Percentiles rank a stretch among this genome's conserved stretches.
phyloP scores from a whole-genome alignment of 2,888 invertebrate genomes.

The Pterostichus madidus region DNA sequence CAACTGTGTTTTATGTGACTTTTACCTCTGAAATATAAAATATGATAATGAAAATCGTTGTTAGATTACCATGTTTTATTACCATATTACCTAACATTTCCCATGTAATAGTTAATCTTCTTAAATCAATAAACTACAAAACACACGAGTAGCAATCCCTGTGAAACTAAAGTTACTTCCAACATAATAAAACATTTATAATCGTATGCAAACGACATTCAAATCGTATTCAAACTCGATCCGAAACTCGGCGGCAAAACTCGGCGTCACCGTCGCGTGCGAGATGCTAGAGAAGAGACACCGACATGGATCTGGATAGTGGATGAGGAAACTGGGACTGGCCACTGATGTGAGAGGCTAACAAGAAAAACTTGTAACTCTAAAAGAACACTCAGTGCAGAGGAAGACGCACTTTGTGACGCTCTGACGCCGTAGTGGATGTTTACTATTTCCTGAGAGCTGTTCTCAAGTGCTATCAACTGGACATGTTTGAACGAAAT shows the following conservation, averaged over 20 bases:
- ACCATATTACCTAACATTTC: conserved; percentile 39
- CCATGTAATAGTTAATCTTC: conserved; percentile 44
- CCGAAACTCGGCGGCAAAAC: conserved; percentile 36
- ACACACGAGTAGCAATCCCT: conserved; percentile 46
- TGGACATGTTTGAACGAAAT: conserved; percentile 17
- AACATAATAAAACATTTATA: conserved; percentile 67
- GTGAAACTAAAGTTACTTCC: conserved; percentile 58
- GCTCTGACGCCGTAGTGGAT: not conserved
- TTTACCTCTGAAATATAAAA: conserved; percentile 37
- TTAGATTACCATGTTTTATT: conserved; percentile 40
- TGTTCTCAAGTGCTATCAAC: conserved; percentile 18
- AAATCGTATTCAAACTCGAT: conserved; percentile 63
- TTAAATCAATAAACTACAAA: conserved; percentile 55
- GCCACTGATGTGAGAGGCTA: conserved; percentile 28
- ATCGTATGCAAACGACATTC: conserved; percentile 66
- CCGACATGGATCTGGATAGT: not conserved
- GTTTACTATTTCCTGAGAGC: conserved; percentile 22
- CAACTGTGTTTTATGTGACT: conserved; percentile 17
- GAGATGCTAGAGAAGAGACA: not conserved
- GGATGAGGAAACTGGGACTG: no score
- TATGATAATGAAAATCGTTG: conserved; percentile 42
- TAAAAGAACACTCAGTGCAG: conserved; percentile 33
- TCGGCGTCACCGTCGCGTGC: conserved; percentile 13
- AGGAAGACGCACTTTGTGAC: conserved; percentile 32
- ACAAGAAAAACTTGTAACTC: conserved; percentile 63